These are phyloP conservation scores for Clinocottus analis DNA, from an alignment of 2,113 vertebrate species.

Conservation along the genomic window DNA sequence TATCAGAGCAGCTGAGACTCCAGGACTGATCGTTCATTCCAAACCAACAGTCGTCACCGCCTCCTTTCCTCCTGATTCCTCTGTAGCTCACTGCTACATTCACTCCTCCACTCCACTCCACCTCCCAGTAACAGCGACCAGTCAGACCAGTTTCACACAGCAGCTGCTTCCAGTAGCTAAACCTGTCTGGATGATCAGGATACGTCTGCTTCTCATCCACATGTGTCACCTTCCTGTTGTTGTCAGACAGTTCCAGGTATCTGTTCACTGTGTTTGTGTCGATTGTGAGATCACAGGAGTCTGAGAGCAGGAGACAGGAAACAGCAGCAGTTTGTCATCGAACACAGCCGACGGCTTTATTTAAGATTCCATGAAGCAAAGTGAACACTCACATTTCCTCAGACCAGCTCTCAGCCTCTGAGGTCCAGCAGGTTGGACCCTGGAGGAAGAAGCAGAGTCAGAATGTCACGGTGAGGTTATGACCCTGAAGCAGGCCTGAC, in stretches of 20 bases:
- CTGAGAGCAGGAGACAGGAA: not conserved
- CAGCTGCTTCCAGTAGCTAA: not conserved
- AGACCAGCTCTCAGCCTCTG: slow-evolving; percentile 24
- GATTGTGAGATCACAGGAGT: not conserved
- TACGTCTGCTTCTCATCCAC: not conserved
- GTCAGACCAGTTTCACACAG: no score
- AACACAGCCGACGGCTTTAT: not conserved
- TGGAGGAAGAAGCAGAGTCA: slow-evolving; percentile 11
- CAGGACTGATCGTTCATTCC: no score
- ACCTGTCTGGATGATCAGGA: slow-evolving; percentile 1
- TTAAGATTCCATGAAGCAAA: not conserved
- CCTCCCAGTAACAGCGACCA: no score
- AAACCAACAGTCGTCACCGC: no score
- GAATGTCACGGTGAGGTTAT: no score
- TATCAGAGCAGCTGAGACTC: no score
- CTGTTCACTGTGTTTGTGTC: not conserved
- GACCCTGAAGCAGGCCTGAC: no score
- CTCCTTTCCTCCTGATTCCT: no score
- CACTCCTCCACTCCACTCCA: no score
- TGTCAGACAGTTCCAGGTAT: not conserved
- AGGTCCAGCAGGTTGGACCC: slow-evolving; percentile 2
- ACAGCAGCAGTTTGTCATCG: no score
- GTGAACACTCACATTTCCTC: slow-evolving; percentile 23
- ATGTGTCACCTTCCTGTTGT: not conserved
- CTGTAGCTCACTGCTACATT: no score